phyloP scores from a whole-genome alignment of 2,888 invertebrate genomes.

The Cerceris rybyensis region DNA sequence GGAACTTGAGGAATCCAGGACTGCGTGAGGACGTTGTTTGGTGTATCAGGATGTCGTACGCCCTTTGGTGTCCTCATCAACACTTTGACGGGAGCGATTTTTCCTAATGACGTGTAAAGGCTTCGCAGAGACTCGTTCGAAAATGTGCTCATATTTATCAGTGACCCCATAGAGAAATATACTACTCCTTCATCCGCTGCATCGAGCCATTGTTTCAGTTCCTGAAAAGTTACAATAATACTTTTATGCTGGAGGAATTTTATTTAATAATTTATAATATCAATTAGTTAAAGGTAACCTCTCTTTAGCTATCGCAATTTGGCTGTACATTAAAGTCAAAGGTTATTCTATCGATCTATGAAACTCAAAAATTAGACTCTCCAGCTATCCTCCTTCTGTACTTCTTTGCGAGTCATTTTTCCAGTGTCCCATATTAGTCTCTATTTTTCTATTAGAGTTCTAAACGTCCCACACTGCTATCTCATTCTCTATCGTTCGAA shows the following conservation, averaged over 20 bases:
- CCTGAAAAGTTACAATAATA: slow-evolving; percentile 42
- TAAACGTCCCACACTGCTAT: no score
- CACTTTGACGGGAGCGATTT: slow-evolving; percentile 68
- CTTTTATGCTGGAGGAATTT: background rate
- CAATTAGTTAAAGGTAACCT: no score
- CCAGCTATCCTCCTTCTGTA: no score
- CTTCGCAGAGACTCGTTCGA: slow-evolving; percentile 57
- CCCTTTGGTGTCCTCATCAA: slow-evolving; percentile 64
- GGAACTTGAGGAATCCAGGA: slow-evolving; percentile 72
- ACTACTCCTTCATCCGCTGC: slow-evolving; percentile 69
- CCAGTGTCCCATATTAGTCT: no score
- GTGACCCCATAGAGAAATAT: slow-evolving; percentile 73
- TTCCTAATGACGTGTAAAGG: slow-evolving; percentile 65
- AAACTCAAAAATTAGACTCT: no score
- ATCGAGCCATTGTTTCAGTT: slow-evolving; percentile 70
- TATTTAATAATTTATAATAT: no score
- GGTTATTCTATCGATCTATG: no score
- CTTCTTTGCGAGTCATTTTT: no score
- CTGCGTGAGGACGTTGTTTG: slow-evolving; percentile 61
- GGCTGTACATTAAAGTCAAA: no score
- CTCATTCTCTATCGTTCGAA: no score
- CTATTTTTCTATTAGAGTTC: no score
- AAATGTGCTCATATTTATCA: slow-evolving; percentile 68
- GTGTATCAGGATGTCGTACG: slow-evolving; percentile 65
- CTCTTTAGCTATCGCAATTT: no score